Evolutionary conservation across 2,113 vertebrate species (phyloP).

Genomic region (Anthoscopus minutus): DNA sequence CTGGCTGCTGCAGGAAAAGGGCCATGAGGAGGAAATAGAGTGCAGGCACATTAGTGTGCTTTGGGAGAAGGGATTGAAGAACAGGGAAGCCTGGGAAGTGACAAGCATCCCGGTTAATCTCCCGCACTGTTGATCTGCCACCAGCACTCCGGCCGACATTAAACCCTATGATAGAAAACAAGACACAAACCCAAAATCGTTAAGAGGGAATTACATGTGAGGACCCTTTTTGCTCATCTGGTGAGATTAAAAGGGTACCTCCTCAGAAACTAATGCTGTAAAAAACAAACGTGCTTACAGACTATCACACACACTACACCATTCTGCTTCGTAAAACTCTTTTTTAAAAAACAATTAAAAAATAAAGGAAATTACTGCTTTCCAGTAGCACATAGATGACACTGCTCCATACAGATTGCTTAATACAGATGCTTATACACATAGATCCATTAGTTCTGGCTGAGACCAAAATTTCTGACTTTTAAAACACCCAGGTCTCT

Average conservation of each 20-base stretch:
- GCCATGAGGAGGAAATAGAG: constrained; percentile 99
- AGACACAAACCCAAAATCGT: not conserved
- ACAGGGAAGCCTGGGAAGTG: constrained; percentile 93
- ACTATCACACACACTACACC: not conserved
- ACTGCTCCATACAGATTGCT: not conserved
- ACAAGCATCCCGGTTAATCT: constrained; percentile 96
- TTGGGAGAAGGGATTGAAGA: constrained; percentile 92
- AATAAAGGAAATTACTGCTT: not conserved
- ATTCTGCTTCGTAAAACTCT: not conserved
- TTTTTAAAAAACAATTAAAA: not conserved
- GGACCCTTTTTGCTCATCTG: not conserved
- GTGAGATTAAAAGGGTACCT: not conserved
- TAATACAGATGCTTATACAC: not conserved
- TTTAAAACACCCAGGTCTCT: not conserved
- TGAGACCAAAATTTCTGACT: not conserved
- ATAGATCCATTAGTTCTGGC: not conserved
- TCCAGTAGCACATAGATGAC: not conserved
- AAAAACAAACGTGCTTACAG: not conserved
- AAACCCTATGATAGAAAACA: constrained; percentile 74
- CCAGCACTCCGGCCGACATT: constrained; percentile 94
- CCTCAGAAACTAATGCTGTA: not conserved
- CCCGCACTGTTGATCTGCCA: constrained; percentile 86
- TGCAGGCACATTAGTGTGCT: constrained; percentile 95
- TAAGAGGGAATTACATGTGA: not conserved
- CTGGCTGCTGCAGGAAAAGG: constrained; percentile 95